Conservation (phyloP, 2,113 vertebrate genomes). For the Thalassarche chlororhynchos region DNA sequence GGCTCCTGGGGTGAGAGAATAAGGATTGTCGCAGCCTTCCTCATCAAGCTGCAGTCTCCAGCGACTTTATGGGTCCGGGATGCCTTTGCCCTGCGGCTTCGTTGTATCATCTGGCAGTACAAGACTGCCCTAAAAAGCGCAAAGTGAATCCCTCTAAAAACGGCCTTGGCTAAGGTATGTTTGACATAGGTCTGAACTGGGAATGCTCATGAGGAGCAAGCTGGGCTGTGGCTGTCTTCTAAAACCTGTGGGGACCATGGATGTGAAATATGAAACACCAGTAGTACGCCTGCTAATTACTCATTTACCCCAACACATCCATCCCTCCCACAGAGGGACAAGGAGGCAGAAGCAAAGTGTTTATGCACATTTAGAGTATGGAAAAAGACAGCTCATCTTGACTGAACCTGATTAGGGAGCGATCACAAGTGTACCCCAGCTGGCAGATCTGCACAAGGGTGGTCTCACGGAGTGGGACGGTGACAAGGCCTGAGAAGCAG, state of each 20-base stretch:
- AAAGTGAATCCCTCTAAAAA: neutral
- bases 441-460: neutral
- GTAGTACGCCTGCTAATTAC: neutral
- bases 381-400: neutral
- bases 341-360: neutral
- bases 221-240: neutral
- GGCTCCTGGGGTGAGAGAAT: neutral
- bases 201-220: neutral
- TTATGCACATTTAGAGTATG: neutral
- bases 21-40: neutral
- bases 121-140: neutral
- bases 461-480: neutral
- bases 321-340: neutral
- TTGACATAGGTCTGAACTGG: neutral
- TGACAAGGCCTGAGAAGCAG: neutral
- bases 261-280: neutral
- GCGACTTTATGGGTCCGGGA: neutral
- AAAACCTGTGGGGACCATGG: neutral
- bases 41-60: neutral
- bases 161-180: neutral
- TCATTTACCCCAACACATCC: neutral
- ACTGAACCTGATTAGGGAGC: neutral
- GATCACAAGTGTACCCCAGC: neutral
- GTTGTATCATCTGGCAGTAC: rapidly evolving
- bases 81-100: neutral